Conservation (phyloP, 2,797 vertebrate species). For the Enteromius thamalakanensis region DNA sequence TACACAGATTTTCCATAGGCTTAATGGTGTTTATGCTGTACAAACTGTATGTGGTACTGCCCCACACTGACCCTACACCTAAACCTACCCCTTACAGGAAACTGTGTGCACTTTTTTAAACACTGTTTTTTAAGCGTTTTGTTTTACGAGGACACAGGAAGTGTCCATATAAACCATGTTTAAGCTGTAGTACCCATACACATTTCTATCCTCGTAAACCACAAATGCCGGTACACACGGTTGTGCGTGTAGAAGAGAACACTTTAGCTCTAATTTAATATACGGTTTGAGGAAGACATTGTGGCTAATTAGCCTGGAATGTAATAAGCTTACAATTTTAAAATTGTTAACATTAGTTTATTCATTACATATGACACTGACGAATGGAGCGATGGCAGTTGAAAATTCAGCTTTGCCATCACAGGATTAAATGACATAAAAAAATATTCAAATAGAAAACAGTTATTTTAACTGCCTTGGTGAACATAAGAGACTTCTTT, state of each 20-base stretch:
- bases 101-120: too few species aligned
- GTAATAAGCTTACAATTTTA: conserved; percentile 20
- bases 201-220: too few species aligned
- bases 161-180: too few species aligned
- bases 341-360: not conserved
- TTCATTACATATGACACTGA: not conserved
- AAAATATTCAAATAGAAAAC: not conserved
- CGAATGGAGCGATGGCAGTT: not conserved
- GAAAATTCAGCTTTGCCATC: not conserved
- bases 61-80: too few species aligned
- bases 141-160: too few species aligned
- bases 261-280: conserved; percentile 29
- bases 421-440: not conserved
- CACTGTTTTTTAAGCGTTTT: too few species aligned
- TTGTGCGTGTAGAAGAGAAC: conserved; percentile 26
- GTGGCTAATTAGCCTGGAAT: conserved; percentile 38
- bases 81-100: too few species aligned
- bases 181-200: too few species aligned
- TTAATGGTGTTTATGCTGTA: too few species aligned
- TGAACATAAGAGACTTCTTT: not conserved
- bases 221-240: not conserved
- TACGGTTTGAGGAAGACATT: conserved; percentile 24
- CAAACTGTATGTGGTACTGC: too few species aligned
- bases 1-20: too few species aligned
- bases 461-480: not conserved